A percentile compares a stretch with the other conserved stretches of the same genome.
These are phyloP conservation scores for Sepioteuthis lessoniana DNA, from an alignment of 2,888 invertebrate genomes.

Conservation along the genomic window DNA sequence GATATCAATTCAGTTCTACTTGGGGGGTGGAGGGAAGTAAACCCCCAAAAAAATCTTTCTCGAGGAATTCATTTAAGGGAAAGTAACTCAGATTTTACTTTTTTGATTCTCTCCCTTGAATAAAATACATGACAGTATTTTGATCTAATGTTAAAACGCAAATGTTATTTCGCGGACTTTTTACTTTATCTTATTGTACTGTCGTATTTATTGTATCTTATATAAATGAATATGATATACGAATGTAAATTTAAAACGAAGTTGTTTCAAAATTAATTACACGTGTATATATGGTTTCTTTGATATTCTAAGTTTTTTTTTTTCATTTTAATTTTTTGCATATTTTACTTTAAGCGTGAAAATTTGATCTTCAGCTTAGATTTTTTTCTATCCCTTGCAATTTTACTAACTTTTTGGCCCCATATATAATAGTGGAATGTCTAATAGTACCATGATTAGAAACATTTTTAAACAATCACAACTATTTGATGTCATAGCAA, in stretches of 20 bases:
- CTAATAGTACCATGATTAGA: background rate
- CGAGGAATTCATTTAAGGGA: background rate
- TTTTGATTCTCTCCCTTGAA: background rate
- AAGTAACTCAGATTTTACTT: background rate
- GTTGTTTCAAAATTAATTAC: background rate
- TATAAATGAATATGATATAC: constrained; percentile 14
- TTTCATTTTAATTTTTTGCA: background rate
- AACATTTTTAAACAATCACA: background rate
- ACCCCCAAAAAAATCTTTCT: background rate
- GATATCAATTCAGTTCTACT: background rate
- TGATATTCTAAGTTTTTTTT: too few relatives aligned
- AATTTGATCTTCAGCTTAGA: background rate
- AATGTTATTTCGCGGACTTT: background rate
- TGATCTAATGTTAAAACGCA: background rate
- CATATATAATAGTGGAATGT: background rate
- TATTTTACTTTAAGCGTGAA: background rate
- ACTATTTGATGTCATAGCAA: background rate
- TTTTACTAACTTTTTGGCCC: background rate
- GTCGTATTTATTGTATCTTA: background rate
- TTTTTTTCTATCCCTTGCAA: background rate
- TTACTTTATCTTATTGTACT: background rate
- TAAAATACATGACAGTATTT: background rate
- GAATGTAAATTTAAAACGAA: background rate
- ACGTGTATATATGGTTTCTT: too few relatives aligned
- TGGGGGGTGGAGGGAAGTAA: background rate